Evolutionary conservation across 2,888 invertebrate genomes (phyloP), one percentile per base, ranked within the genome.

Genomic region (Drosophila hamatofila): DNA sequence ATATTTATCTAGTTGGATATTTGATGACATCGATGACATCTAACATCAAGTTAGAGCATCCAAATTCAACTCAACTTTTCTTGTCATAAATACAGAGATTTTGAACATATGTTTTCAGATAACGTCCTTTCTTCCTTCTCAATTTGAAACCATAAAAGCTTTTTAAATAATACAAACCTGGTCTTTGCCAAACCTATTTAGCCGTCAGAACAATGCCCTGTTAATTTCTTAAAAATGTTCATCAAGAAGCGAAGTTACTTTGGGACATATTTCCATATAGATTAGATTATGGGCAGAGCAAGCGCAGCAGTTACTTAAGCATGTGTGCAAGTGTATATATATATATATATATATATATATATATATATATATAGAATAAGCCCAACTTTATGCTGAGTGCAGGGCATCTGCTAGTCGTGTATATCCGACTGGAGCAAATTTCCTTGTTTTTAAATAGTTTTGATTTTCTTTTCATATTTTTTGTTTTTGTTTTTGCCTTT

Each of bases 381-480:
- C 2, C 7, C 23, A 25, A 2, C 25, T 25, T 8, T 4, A n/a
- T n/a, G 46, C 1, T 8, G 7, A 16, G 8, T 46, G 41, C 35
- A 18, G 18, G 12, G 30, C 18, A 48, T 18, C 7, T 6, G 12
- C 18, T 18, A 48, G 18, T 48, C 18, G 18, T 1, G 27, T 18
- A 48, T 18, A 6, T 18, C 27, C 48, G n/a, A 30, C 48, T 1
- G 1, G 27, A 1, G 25, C 30, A 12, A 12, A 1, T 30, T 27
- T 30, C 12, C 30, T 48, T 48, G n/a, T 30, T 48, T 48, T 48
- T 48, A 48, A 48, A 48, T 48, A 48, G 48, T 48, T 48, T 30
- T 48, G 48, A 48, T 70, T 59, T 59, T 41, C 27, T n/a, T n/a
- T 30, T 21, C 16, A 35, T 39, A 8, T 56, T 41, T 12, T 39